Evolutionary conservation across 2,797 vertebrate genomes (phyloP).

Genomic region (Protosalanx chinensis): DNA sequence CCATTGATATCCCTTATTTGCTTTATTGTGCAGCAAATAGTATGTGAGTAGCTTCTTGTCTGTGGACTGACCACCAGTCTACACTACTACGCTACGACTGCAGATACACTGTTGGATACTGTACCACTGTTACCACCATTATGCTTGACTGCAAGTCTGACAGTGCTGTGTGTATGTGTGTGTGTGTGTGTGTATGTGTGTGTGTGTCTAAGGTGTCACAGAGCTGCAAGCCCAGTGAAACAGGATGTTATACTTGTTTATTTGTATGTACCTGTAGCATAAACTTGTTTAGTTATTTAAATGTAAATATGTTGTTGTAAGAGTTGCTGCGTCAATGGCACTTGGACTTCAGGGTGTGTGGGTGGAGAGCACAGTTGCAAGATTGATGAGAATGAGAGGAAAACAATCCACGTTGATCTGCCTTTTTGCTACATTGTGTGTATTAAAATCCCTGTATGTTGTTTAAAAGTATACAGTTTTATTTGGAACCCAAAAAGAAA

Average conservation of each 20-base stretch:
- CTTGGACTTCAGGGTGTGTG: constrained; percentile 41
- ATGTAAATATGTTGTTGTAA: constrained; percentile 13
- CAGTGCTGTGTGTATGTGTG: background rate
- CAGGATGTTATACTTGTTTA: background rate
- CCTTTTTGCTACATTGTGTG: background rate
- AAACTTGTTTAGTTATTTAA: constrained; percentile 54
- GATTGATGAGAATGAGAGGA: background rate
- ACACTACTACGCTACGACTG: constrained; percentile 11
- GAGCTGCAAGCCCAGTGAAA: background rate
- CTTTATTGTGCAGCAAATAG: constrained; percentile 14
- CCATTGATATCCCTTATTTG: background rate
- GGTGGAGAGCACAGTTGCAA: background rate
- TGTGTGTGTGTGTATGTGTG: background rate
- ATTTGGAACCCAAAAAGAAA: no score
- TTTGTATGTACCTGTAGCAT: constrained; percentile 41
- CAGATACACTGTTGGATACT: constrained; percentile 35
- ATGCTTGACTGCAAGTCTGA: background rate
- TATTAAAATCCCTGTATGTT: no score
- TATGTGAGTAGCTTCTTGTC: background rate
- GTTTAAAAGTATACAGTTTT: no score
- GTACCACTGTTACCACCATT: background rate
- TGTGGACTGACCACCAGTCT: constrained; percentile 9
- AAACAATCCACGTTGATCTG: background rate
- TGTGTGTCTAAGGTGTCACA: background rate
- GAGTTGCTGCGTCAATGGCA: constrained; percentile 1